A percentile compares a stretch with the other conserved stretches of the same genome.
Evolutionary conservation across 2,113 vertebrate species (phyloP).

Genomic region (Siniperca chuatsi): DNA sequence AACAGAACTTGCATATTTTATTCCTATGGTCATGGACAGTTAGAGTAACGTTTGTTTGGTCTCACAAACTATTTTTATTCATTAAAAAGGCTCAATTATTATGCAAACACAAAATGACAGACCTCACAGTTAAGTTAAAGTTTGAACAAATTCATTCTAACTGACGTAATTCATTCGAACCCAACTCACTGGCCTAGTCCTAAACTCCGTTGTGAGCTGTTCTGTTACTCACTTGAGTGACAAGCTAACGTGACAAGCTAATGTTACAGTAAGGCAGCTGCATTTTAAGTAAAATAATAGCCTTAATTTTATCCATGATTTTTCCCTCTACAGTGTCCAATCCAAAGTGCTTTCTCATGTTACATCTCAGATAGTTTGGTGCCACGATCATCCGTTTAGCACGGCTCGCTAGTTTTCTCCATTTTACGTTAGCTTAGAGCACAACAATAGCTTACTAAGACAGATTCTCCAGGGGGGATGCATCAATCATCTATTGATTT

Average conservation of each 20-base stretch:
- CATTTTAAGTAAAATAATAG: not conserved
- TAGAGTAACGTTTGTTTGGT: not conserved
- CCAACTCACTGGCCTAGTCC: not conserved
- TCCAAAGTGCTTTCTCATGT: not conserved
- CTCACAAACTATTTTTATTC: not conserved
- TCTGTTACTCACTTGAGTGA: not conserved
- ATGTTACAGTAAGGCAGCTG: not conserved
- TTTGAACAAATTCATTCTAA: not conserved
- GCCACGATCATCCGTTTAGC: not conserved
- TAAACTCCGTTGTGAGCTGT: no score
- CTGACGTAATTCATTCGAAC: not conserved
- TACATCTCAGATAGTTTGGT: not conserved
- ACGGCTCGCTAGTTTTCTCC: not conserved
- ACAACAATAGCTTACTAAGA: not conserved
- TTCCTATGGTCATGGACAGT: slow-evolving; percentile 24
- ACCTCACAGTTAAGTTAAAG: not conserved
- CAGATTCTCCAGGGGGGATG: no score
- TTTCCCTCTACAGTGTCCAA: not conserved
- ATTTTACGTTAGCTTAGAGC: not conserved
- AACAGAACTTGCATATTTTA: slow-evolving; percentile 41
- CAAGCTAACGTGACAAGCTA: not conserved
- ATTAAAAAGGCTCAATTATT: not conserved
- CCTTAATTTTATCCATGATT: not conserved
- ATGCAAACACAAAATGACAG: not conserved
- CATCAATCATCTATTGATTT: no score